Evolutionary conservation across 1,140 invertebrate genomes (phyloP).

Genomic region (Zaprionus gabonicus): DNA sequence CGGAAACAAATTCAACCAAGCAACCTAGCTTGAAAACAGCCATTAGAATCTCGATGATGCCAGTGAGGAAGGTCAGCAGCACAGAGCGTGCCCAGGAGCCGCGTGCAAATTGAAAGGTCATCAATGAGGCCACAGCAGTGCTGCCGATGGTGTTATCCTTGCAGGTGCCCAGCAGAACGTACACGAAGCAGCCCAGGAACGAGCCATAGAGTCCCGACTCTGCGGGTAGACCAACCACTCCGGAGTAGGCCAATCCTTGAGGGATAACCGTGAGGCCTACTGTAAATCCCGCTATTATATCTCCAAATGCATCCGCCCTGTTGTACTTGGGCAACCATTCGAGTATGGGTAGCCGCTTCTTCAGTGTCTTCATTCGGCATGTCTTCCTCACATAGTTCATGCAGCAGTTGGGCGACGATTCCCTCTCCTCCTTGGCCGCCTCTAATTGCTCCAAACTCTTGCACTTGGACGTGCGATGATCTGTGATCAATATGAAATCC

Average conservation of each 20-base stretch:
- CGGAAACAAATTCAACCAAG: constrained; percentile 96
- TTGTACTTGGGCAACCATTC: constrained; percentile 91
- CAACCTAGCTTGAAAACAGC: constrained; percentile 95
- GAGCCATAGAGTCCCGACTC: constrained; percentile 96
- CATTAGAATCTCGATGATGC: constrained; percentile 93
- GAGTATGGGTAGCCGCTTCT: constrained; percentile 89
- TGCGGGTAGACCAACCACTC: constrained; percentile 91
- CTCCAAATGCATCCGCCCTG: constrained; percentile 87
- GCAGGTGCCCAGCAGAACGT: constrained; percentile 95
- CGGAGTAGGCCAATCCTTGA: constrained; percentile 93
- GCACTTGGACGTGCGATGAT: constrained; percentile 75
- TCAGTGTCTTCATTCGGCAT: constrained; percentile 87
- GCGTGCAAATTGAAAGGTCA: constrained; percentile 91
- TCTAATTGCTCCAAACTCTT: constrained; percentile 73
- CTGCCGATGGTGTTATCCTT: constrained; percentile 96
- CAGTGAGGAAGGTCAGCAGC: constrained; percentile 92
- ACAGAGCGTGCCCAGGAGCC: constrained; percentile 91
- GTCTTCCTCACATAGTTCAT: constrained; percentile 48
- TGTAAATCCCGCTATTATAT: constrained; percentile 94
- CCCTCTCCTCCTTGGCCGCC: constrained; percentile 44
- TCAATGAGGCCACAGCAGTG: constrained; percentile 94
- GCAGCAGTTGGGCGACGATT: constrained; percentile 41
- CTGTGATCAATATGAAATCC: constrained; percentile 76
- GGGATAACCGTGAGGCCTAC: constrained; percentile 94
- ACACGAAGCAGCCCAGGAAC: constrained; percentile 95